Evolutionary conservation across 2,113 vertebrate genomes (phyloP).

Genomic region (Emydocephalus ijimae): DNA sequence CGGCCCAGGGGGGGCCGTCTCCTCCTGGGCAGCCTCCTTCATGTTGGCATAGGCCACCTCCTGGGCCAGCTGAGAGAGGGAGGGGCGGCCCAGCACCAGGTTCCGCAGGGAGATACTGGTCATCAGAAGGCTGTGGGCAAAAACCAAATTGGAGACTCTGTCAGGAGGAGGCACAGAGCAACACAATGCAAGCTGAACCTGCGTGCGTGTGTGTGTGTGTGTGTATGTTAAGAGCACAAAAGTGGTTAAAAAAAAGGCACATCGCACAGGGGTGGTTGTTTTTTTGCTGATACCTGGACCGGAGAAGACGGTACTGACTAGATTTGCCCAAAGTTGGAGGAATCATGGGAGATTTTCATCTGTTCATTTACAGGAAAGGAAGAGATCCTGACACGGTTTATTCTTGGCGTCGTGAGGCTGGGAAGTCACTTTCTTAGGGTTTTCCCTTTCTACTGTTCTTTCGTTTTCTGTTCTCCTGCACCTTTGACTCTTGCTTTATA

Average conservation of each 20-base stretch:
- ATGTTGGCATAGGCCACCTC: slow-evolving; percentile 86
- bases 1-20: background rate
- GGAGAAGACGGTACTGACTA: background rate
- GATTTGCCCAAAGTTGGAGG: background rate
- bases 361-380: background rate
- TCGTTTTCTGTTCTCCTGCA: background rate
- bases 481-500: background rate
- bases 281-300: background rate
- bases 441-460: background rate
- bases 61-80: slow-evolving; percentile 80
- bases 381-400: background rate
- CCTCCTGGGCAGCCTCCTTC: slow-evolving; percentile 54
- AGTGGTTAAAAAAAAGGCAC: background rate
- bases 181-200: background rate
- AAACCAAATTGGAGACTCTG: background rate
- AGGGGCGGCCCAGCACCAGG: slow-evolving; percentile 80
- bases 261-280: background rate
- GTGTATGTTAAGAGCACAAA: background rate
- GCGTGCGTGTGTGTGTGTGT: too few species aligned
- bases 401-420: background rate
- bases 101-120: slow-evolving; percentile 87
- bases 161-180: rapidly evolving
- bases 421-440: background rate
- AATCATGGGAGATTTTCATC: background rate
- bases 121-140: slow-evolving; percentile 81